Evolutionary conservation across 30 jellyfish, hydroid and myxozoan species (phyloP).

Genomic region (Aurelia coerulea): DNA sequence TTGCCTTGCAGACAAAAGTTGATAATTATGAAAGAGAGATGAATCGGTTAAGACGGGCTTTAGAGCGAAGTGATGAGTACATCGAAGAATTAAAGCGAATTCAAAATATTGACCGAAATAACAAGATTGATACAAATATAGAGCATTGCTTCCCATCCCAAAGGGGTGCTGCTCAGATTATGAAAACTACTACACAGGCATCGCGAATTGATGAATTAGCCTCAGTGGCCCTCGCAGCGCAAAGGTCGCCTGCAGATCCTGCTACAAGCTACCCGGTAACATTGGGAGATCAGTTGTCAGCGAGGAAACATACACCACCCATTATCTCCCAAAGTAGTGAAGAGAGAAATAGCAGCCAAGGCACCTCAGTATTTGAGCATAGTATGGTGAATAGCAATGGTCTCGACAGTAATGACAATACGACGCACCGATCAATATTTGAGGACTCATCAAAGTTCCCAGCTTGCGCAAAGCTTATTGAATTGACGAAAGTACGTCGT

Average conservation of each 20-base stretch:
- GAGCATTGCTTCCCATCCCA: neutral
- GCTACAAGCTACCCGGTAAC: neutral
- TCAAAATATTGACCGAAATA: neutral
- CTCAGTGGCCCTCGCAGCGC: constrained; percentile 48
- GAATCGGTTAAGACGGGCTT: constrained; percentile 80
- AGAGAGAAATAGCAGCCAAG: neutral
- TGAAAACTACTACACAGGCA: neutral
- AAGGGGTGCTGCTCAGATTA: too few relatives aligned
- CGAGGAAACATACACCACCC: neutral
- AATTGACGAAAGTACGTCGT: constrained; percentile 85
- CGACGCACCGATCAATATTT: constrained; percentile 42
- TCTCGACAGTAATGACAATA: neutral
- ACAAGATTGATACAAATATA: neutral
- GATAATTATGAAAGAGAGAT: constrained; percentile 91
- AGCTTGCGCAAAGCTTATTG: constrained; percentile 95
- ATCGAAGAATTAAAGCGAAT: constrained; percentile 79
- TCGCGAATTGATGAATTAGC: constrained; percentile 62
- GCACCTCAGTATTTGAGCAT: neutral
- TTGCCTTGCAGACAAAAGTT: constrained; percentile 92
- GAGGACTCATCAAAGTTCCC: constrained; percentile 89
- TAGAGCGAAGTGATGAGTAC: constrained; percentile 91
- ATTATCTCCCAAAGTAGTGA: neutral
- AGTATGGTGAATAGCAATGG: neutral
- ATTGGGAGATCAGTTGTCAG: neutral
- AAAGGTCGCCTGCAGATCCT: constrained; percentile 13